Conservation (phyloP, 1,140 invertebrate species). For the Drosophila parvula region DNA sequence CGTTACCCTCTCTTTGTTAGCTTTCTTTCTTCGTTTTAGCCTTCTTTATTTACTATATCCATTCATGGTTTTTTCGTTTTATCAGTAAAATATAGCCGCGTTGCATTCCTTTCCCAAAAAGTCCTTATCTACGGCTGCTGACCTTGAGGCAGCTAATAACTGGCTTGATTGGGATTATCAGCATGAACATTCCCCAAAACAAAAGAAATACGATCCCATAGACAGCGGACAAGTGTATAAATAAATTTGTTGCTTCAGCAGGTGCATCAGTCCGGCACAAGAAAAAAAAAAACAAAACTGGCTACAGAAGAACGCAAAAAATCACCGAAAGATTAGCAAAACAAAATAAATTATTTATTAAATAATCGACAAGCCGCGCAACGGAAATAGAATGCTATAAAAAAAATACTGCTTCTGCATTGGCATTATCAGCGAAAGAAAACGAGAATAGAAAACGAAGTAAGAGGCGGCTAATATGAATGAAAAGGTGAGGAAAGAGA, state of each 20-base stretch:
- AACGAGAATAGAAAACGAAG: not conserved
- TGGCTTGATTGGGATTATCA: conserved; percentile 2
- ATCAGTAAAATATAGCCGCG: not conserved
- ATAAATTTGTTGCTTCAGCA: conserved; percentile 7
- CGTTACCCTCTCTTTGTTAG: too few species aligned
- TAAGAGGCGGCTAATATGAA: conserved; percentile 5
- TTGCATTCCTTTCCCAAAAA: conserved; percentile 4
- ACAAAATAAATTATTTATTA: conserved; percentile 50
- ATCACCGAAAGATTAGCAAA: conserved; percentile 35
- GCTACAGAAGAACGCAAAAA: not conserved
- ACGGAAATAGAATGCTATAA: conserved; percentile 48
- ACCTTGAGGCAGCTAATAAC: conserved; percentile 2
- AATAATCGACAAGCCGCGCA: conserved; percentile 38
- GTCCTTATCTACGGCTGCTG: not conserved
- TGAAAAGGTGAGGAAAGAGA: conserved; percentile 18
- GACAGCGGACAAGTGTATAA: not conserved
- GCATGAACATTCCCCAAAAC: not conserved
- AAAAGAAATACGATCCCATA: conserved; percentile 12
- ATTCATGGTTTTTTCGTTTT: conserved; percentile 2
- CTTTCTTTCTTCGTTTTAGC: too few species aligned
- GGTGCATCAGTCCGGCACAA: conserved; percentile 5
- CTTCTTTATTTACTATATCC: not conserved
- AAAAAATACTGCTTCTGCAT: conserved; percentile 24
- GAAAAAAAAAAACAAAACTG: conserved; percentile 17
- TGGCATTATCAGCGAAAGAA: conserved; percentile 6